Evolutionary conservation across 2,888 invertebrate species (phyloP).

Genomic region (Peribatodes rhomboidaria): DNA sequence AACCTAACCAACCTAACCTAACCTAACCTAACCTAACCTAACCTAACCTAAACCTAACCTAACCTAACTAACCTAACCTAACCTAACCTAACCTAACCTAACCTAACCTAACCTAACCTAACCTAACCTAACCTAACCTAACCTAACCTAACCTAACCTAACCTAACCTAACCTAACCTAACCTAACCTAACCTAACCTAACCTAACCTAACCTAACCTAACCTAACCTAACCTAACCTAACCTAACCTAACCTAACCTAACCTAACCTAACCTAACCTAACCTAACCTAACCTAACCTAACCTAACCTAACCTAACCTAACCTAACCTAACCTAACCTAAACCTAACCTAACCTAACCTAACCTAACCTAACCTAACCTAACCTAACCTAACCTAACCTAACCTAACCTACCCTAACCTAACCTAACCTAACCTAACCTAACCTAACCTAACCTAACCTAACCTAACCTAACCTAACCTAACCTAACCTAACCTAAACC

Average conservation of each 20-base stretch:
- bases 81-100: background rate
- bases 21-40: conserved; percentile 12
- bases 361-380: conserved; percentile 43
- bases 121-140: conserved; percentile 12
- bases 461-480: conserved; percentile 5
- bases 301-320: conserved; percentile 40
- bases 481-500: conserved; percentile 2
- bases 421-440: conserved; percentile 6
- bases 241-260: conserved; percentile 8
- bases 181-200: conserved; percentile 9
- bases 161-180: conserved; percentile 12
- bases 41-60: conserved; percentile 11
- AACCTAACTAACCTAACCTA: conserved; percentile 12
- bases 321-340: conserved; percentile 40
- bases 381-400: conserved; percentile 35
- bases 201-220: conserved; percentile 5
- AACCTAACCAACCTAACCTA: conserved; percentile 12
- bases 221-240: conserved; percentile 8
- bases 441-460: conserved; percentile 8
- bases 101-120: conserved; percentile 12
- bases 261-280: conserved; percentile 8
- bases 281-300: conserved; percentile 23
- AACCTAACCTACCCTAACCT: conserved; percentile 8
- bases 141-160: conserved; percentile 12
- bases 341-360: conserved; percentile 45